Evolutionary conservation across 1,140 invertebrate species (phyloP).

Genomic region (Globodera ellingtonae): DNA sequence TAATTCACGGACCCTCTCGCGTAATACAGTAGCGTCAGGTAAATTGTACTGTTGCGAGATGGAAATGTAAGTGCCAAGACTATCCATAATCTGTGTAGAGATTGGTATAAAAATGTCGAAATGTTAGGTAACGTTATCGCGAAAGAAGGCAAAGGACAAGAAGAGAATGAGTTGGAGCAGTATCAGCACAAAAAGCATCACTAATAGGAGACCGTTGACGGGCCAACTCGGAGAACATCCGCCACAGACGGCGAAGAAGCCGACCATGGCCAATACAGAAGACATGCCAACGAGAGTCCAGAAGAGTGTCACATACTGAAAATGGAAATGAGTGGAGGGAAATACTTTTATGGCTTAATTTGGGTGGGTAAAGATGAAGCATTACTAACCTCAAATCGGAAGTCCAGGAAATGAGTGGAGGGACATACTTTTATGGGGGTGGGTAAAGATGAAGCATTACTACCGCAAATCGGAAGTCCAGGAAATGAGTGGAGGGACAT

Average conservation of each 20-base stretch:
- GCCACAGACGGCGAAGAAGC: slow-evolving; percentile 38
- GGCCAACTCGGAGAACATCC: slow-evolving; percentile 13
- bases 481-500: neutral
- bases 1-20: slow-evolving; percentile 25
- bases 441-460: neutral
- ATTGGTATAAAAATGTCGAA: slow-evolving; percentile 29
- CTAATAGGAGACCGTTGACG: slow-evolving; percentile 36
- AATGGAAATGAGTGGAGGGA: neutral
- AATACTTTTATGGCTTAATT: neutral
- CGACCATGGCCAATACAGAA: slow-evolving; percentile 18
- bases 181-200: slow-evolving; percentile 38
- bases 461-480: slow-evolving; percentile 21
- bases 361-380: neutral
- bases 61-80: slow-evolving; percentile 26
- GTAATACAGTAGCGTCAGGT: slow-evolving; percentile 20
- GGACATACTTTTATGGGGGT: neutral
- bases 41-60: slow-evolving; percentile 39
- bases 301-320: slow-evolving; percentile 31
- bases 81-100: slow-evolving; percentile 29
- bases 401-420: too few species aligned
- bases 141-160: slow-evolving; percentile 40
- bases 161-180: slow-evolving; percentile 33
- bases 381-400: too few species aligned
- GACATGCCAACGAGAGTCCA: slow-evolving; percentile 41
- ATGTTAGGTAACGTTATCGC: neutral